These are phyloP conservation scores for Caenorhabditis brenneri DNA, from an alignment of 1,140 invertebrate genomes.

Conservation along the genomic window DNA sequence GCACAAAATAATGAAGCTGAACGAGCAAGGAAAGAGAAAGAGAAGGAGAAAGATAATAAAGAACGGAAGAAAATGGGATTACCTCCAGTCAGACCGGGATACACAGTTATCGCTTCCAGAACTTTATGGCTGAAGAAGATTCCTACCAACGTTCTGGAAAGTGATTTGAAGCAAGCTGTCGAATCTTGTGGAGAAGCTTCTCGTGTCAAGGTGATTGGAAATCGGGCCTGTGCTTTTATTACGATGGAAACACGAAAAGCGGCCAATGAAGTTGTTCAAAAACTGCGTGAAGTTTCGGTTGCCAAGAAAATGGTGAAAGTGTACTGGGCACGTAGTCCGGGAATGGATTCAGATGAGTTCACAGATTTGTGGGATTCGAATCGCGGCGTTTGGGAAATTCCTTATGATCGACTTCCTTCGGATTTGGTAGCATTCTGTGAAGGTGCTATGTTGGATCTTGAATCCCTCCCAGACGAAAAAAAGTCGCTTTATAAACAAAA, in stretches of 20 bases:
- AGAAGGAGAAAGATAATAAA: slow-evolving; percentile 13
- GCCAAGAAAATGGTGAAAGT: slow-evolving; percentile 25
- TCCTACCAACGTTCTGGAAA: background rate
- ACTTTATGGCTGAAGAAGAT: slow-evolving; percentile 9
- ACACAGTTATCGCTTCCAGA: background rate
- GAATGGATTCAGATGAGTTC: slow-evolving; percentile 41
- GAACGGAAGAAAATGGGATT: slow-evolving; percentile 36
- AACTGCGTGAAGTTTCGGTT: background rate
- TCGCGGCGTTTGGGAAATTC: slow-evolving; percentile 28
- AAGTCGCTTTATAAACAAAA: slow-evolving; percentile 14
- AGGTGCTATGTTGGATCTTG: slow-evolving; percentile 14
- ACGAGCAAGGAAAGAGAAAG: background rate
- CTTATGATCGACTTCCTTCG: slow-evolving; percentile 2
- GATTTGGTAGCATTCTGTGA: slow-evolving; percentile 31
- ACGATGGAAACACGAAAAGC: slow-evolving; percentile 8
- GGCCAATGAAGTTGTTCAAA: slow-evolving; percentile 15
- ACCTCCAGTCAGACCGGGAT: background rate
- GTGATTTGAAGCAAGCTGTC: slow-evolving; percentile 18
- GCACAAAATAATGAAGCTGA: background rate
- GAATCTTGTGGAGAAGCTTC: background rate
- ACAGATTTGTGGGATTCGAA: slow-evolving; percentile 21
- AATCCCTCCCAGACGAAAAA: slow-evolving; percentile 28
- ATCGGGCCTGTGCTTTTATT: slow-evolving; percentile 5
- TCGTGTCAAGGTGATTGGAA: slow-evolving; percentile 16
- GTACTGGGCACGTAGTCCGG: slow-evolving; percentile 7